Conservation (phyloP, 1,140 invertebrate genomes). For the Calosoma granatense region DNA sequence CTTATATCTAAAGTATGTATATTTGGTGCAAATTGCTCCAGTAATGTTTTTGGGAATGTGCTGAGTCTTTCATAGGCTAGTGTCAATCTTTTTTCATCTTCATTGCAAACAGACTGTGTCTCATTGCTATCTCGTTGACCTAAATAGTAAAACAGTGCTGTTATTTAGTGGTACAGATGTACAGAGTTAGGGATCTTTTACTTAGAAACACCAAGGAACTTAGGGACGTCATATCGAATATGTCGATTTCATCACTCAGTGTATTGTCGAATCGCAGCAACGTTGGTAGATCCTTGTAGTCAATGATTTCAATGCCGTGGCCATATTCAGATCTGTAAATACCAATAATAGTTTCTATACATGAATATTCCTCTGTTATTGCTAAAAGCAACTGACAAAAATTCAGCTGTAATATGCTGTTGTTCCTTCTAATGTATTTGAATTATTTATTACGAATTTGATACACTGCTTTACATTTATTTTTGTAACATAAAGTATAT, state of each 20-base stretch:
- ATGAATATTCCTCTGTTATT: too few species aligned
- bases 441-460: too few species aligned
- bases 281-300: slow-evolving; percentile 16
- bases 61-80: slow-evolving; percentile 47
- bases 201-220: slow-evolving; percentile 37
- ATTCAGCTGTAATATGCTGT: too few species aligned
- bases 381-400: too few species aligned
- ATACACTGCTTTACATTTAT: too few species aligned
- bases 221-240: slow-evolving; percentile 36
- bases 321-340: slow-evolving; percentile 25
- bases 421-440: too few species aligned
- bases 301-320: slow-evolving; percentile 27
- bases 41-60: slow-evolving; percentile 44
- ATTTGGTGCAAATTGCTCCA: slow-evolving; percentile 40
- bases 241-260: slow-evolving; percentile 23
- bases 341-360: too few species aligned
- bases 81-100: slow-evolving; percentile 38
- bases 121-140: slow-evolving; percentile 14
- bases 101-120: slow-evolving; percentile 13
- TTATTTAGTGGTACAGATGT: background rate
- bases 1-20: slow-evolving; percentile 56
- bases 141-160: slow-evolving; percentile 7
- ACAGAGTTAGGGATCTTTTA: too few species aligned
- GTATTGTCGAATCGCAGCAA: slow-evolving; percentile 12
- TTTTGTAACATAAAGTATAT: too few species aligned